Conservation (phyloP, 2,888 invertebrate genomes). For the Chymomyza procnemis region DNA sequence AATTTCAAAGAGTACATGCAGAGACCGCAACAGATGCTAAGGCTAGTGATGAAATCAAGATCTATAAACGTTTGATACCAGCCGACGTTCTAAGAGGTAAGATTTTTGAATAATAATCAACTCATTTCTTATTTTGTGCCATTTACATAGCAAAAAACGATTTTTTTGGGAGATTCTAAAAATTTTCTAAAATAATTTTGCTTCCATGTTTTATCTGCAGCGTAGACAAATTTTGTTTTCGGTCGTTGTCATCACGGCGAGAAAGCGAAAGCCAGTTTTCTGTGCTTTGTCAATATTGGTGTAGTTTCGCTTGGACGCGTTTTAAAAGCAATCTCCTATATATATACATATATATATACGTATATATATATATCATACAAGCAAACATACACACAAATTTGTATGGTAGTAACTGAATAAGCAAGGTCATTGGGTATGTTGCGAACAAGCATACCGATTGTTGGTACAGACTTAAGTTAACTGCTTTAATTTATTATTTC, state of each 20-base stretch:
- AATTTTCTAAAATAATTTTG: too few species aligned
- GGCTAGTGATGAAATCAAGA: slow-evolving; percentile 81
- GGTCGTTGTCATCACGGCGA: slow-evolving; percentile 9
- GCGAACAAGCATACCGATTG: background rate
- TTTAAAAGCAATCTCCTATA: background rate
- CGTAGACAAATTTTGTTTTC: background rate
- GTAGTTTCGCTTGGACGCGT: slow-evolving; percentile 1
- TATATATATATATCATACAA: background rate
- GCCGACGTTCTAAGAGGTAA: slow-evolving; percentile 94
- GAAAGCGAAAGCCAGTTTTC: slow-evolving; percentile 32
- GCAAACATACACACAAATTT: background rate
- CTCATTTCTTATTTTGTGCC: too few species aligned
- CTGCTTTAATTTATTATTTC: background rate
- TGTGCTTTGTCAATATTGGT: background rate
- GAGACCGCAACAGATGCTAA: slow-evolving; percentile 15
- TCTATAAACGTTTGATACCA: slow-evolving; percentile 90
- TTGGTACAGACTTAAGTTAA: background rate
- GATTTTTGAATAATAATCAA: too few species aligned
- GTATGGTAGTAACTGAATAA: background rate
- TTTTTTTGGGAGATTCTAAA: too few species aligned
- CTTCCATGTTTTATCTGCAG: background rate
- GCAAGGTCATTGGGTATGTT: background rate
- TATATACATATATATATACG: background rate
- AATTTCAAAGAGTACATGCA: slow-evolving; percentile 13
- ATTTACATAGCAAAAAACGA: too few species aligned